Evolutionary conservation across 2,797 vertebrate species (phyloP), one percentile per base, ranked within the genome.

Genomic region (Anolis apletophallus): DNA sequence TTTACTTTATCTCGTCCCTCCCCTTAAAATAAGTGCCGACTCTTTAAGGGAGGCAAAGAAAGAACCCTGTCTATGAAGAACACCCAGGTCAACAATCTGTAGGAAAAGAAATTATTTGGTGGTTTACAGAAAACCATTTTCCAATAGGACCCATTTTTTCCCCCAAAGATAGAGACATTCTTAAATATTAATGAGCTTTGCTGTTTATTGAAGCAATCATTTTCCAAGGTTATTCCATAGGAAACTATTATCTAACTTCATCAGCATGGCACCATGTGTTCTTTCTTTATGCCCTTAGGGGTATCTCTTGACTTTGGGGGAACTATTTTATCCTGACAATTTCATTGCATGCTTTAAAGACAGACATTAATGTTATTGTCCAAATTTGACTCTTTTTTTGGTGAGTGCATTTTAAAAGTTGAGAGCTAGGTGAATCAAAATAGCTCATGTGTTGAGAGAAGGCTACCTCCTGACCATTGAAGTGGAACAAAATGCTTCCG

Each of bases 141-240:
- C 55, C 55, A 83, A 87, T 19, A 0, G 0, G 81, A 80, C 13
- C 14, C 26, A 36, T 89, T 91, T 81, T 90, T 67, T 6, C 34
- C 73, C 14, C 3, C 40, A 46, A 52, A 81, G 1, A 26, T 16
- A 68, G 0, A 13, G 21, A 1, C 0, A 79, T 16, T 83, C 86
- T 80, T 32, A 89, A 87, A 80, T 86, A 89, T 84, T 79, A 72
- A 87, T 77, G 11, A 82, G 52, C 26, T 68, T 59, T 75, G 0
- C 55, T 91, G 36, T 80, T 88, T 85, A 82, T 74, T 90, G 36
- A 91, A 83, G n/a, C 87, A 77, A 90, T 69, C 0, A 86, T 89
- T 93, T 90, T 29, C 87, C 8, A 88, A 9, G 2, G 0, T 85
- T 90, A 83, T 87, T 6, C 13, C 26, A 55, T n/a, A 55, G 21